Conservation (phyloP, 37 sponge, comb jelly and placozoan genomes). For the Hexactinellida sp. region DNA sequence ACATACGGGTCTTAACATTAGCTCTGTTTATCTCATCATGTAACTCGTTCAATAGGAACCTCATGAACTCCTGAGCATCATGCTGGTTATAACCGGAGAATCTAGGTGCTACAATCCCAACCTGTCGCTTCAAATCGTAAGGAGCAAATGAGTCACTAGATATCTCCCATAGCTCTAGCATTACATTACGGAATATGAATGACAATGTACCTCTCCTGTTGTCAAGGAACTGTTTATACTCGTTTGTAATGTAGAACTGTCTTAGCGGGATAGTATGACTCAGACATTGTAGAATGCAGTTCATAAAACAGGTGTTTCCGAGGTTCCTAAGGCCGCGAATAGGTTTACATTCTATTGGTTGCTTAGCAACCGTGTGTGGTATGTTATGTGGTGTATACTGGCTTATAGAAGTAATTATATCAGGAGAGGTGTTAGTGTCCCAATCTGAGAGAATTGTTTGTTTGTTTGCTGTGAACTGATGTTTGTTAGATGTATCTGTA, state of each 20-base stretch:
- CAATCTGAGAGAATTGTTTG: too few species aligned
- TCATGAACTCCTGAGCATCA: slow-evolving; percentile 11
- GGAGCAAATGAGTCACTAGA: background rate
- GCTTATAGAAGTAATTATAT: too few species aligned
- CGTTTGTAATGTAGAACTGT: background rate
- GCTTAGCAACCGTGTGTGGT: too few species aligned
- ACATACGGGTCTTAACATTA: background rate
- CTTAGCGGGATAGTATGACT: background rate
- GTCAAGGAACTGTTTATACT: background rate
- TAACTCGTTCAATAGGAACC: background rate
- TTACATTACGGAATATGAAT: background rate
- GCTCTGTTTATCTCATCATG: background rate
- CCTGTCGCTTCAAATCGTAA: background rate
- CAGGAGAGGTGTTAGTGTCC: too few species aligned
- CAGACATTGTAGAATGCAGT: slow-evolving; percentile 7
- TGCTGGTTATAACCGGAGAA: slow-evolving; percentile 1
- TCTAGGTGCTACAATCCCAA: background rate
- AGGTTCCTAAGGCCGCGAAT: background rate
- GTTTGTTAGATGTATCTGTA: too few species aligned
- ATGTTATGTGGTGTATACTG: too few species aligned
- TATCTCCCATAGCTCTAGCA: background rate
- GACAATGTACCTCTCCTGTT: background rate
- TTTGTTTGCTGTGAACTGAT: too few species aligned
- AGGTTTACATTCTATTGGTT: too few species aligned
- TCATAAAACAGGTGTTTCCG: slow-evolving; percentile 11